These are phyloP conservation scores for Pheosia tremula DNA, from an alignment of 2,888 invertebrate genomes.

Conservation along the genomic window DNA sequence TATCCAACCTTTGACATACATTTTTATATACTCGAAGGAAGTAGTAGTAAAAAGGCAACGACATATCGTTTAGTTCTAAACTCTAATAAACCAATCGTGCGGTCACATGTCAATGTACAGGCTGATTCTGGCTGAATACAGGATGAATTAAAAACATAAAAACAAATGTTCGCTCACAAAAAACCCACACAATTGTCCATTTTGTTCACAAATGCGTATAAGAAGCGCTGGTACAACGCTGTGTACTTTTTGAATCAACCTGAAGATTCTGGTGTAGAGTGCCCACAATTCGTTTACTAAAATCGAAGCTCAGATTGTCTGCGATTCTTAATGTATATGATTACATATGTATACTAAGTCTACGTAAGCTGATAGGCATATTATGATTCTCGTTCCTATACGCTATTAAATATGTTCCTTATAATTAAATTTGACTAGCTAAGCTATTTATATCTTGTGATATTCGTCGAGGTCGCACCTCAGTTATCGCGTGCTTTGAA, in stretches of 20 bases:
- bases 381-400: conserved; percentile 17
- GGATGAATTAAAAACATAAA: no score
- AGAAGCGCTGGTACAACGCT: no score
- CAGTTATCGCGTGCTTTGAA: conserved; percentile 23
- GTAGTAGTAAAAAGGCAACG: conserved; percentile 38
- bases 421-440: conserved; percentile 79
- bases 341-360: conserved; percentile 34
- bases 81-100: background rate
- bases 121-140: no score
- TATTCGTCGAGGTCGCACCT: conserved; percentile 65
- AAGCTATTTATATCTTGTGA: conserved; percentile 68
- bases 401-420: conserved; percentile 64
- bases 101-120: no score
- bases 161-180: no score
- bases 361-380: conserved; percentile 44
- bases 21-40: conserved; percentile 35
- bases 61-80: conserved; percentile 7
- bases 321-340: conserved; percentile 19
- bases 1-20: conserved; percentile 6
- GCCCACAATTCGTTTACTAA: background rate
- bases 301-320: conserved; percentile 13
- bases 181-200: no score
- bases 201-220: no score
- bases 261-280: no score
- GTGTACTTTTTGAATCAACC: no score